Evolutionary conservation across 1,140 invertebrate genomes (phyloP), one percentile per base, ranked within the genome.

Genomic region (Macrobrachium nipponense): DNA sequence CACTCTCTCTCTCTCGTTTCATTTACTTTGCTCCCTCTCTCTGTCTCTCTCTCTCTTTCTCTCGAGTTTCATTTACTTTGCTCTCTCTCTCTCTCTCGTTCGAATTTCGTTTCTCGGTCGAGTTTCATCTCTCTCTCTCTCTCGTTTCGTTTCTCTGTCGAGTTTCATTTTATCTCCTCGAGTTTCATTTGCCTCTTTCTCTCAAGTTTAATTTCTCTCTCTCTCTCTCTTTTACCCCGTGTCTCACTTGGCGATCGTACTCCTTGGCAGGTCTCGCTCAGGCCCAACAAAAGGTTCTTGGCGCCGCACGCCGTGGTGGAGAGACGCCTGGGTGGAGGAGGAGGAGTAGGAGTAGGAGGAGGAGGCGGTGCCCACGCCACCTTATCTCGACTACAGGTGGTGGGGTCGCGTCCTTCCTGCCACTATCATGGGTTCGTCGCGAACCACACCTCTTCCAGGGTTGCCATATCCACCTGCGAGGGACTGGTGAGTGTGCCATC

Each of bases 401-500:
- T 91, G 87, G 91, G 93, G 44, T 18, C 58, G 51, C 64, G 86
- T 86, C 88, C 82, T 27, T 92, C 93, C 80, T 97, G 96, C 90
- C 95, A 96, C 91, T 96, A 94, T 91, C 94, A 93, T 66, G 96
- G 96, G 80, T 91, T 93, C 86, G 92, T 97, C 81, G 91, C 93
- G 73, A 95, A 94, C 36, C 93, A 95, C 75, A 90, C 91, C 2
- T 90, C 92, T 78, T 96, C 95, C 27, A 93, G 91, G 73, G 94
- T 96, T 60, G 95, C 96, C 59, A 90, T 97, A 43, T 96, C 95
- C 17, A 93, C 95, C 8, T 97, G 96, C 90, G 93, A 96, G 90
- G 96, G 96, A 90, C 91, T 97, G 93, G 96, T 97, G n/a, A 59
- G 83, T 86, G 44, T n/a, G 64, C 0, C 64, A 23, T 66, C 64